These are phyloP conservation scores for Hucho hucho DNA, from an alignment of 2,113 vertebrate genomes.

Conservation along the genomic window DNA sequence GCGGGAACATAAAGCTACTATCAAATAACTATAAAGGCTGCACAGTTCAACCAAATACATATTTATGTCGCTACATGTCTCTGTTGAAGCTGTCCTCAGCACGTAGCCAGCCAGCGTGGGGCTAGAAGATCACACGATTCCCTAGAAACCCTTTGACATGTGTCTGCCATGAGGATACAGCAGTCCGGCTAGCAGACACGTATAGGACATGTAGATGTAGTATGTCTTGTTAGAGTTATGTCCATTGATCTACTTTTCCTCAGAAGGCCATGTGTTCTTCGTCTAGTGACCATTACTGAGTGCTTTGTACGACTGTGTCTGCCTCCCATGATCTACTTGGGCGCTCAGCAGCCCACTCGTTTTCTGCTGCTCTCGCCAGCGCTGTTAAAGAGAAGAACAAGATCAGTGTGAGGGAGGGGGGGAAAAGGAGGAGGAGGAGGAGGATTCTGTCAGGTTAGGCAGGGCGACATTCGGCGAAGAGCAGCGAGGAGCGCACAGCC, in stretches of 20 bases:
- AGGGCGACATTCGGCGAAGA: not conserved
- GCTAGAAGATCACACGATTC: conserved; percentile 13
- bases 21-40: too few relatives aligned
- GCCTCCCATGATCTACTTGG: not conserved
- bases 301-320: not conserved
- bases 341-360: not conserved
- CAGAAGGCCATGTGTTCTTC: not conserved
- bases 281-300: not conserved
- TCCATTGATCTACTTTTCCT: not conserved
- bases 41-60: too few relatives aligned
- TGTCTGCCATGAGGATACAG: not conserved
- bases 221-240: not conserved
- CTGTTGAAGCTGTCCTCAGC: too few relatives aligned
- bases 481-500: too few relatives aligned
- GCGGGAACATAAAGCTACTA: too few relatives aligned
- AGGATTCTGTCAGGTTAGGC: conserved; percentile 38
- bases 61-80: too few relatives aligned
- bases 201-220: not conserved
- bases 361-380: not conserved
- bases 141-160: conserved; percentile 21
- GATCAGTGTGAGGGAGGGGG: not conserved
- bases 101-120: too few relatives aligned
- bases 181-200: not conserved
- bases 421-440: too few relatives aligned
- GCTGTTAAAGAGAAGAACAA: not conserved